Base-by-base conservation (phyloP, 2,888 invertebrate genomes). In the Stomorhina lunata region DNA sequence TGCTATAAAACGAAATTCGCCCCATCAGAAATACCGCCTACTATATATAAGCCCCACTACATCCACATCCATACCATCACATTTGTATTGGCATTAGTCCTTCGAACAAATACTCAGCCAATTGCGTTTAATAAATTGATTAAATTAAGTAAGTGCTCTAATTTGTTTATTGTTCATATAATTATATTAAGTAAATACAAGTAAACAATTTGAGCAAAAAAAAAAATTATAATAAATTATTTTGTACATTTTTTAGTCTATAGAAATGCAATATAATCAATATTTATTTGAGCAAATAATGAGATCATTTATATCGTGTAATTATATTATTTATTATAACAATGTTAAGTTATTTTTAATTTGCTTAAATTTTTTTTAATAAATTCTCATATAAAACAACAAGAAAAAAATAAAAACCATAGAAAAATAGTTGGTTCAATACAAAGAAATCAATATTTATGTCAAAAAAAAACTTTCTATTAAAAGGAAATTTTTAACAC, bases 101-200 rank as follows among this genome's bases (percentile, higher is more conserved):
- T n/a, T n/a, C n/a, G 10, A n/a, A 10, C n/a, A n/a, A 7, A 10
- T 5, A 34, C 25, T 45, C 6, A 37, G 48, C 5, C n/a, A 45
- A 2, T 22, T 50, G 37, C 29, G 55, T 75, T 68, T 45, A 75
- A 55, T 40, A 37, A 80, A 80, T 66, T 50, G 27, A 80, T 75
- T 75, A 75, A 69, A 80, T 80, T 75, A 75, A 69, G 69, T 75
- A 63, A 69, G 69, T 75, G 69, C 57, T 57, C 55, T 80, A 80
- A 80, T 80, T 75, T 80, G 75, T 80, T 80, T 75, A 75, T 75
- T 80, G 45, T 80, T 69, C 32, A 48, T 45, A 65, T 65, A 75
- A 80, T 63, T 80, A 63, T 61, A 15, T 53, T 27, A 61, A 61
- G 45, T 45, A 40, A 68, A 69, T 57, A 80, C 17, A 69, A 72